Evolutionary conservation across 2,113 vertebrate genomes (phyloP), one percentile per base, ranked within the genome.

Genomic region (Narcine bancroftii): DNA sequence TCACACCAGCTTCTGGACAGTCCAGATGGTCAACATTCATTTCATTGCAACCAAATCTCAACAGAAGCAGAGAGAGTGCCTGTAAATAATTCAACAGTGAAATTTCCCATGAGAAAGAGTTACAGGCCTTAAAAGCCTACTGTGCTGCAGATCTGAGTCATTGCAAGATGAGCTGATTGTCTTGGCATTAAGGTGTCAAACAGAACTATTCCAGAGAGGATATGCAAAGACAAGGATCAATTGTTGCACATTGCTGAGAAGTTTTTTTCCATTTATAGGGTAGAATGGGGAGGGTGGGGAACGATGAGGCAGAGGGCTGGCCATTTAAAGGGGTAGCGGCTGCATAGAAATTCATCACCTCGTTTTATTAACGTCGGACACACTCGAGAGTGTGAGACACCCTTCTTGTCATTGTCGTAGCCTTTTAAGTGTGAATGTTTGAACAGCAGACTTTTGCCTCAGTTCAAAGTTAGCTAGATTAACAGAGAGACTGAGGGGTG

Each of bases 1-100:
- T 87, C 53, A 56, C 53, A 60, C 7, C 81, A 63, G 33, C 53
- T 60, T 33, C 81, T 87, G 81, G 81, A 87, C 81, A 19, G 53
- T 53, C 26, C 81, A 87, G 81, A 87, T 87, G 53, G 81, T 63
- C 81, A 87, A 63, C 56, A 56, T 87, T 87, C 53, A 87, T 56
- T 60, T 56, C 53, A 63, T 87, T 87, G 81, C 81, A 63, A 36
- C 53, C 81, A 87, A 63, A 63, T 56, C 53, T 60, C n/a, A 87
- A 11, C 33, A 87, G 81, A 87, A 87, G 33, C 53, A 87, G 60
- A 87, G n/a, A n/a, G 81, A 87, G 81, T 15, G 36, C 36, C 33
- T 87, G 53, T 63, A 60, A 60, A 60, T 60, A 63, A 87, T 53
- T 87, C 56, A 87, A 60, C 53, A 63, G 81, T 60, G 81, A 87